Conservation (phyloP, 2,888 invertebrate genomes). For the Myathropa florea region DNA sequence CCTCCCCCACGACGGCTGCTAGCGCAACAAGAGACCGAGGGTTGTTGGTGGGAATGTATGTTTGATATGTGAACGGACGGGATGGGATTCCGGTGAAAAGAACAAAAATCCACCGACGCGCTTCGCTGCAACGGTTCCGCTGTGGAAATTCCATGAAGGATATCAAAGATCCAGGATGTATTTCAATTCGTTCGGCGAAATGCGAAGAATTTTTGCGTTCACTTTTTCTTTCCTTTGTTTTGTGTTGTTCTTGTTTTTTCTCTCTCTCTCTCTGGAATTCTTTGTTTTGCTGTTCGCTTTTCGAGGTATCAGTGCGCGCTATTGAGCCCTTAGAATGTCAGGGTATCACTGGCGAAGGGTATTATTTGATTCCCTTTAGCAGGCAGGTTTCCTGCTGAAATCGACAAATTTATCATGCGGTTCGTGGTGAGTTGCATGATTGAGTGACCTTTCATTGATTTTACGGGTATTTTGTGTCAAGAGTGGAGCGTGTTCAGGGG, state of each 20-base stretch:
- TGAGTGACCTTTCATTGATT: background rate
- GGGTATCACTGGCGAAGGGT: background rate
- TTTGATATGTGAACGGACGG: slow-evolving; percentile 11
- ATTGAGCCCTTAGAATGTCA: background rate
- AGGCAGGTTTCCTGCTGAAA: background rate
- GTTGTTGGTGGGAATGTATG: slow-evolving; percentile 6
- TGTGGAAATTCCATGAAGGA: slow-evolving; percentile 37
- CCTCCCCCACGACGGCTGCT: background rate
- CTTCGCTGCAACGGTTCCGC: slow-evolving; percentile 13
- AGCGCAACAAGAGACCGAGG: slow-evolving; percentile 19
- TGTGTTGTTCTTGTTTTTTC: background rate
- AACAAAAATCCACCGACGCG: background rate
- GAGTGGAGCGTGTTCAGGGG: too few species aligned
- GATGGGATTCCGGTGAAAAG: slow-evolving; percentile 8
- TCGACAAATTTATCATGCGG: background rate
- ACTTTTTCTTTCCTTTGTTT: background rate
- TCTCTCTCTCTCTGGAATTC: too few species aligned
- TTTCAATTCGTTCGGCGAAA: slow-evolving; percentile 47
- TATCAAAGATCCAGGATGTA: slow-evolving; percentile 35
- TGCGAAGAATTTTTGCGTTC: slow-evolving; percentile 37
- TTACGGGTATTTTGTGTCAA: background rate
- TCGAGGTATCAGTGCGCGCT: background rate
- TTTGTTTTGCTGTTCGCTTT: background rate
- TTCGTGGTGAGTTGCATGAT: background rate
- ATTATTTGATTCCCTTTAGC: background rate